A percentile compares a stretch with the other conserved stretches of the same genome.
phyloP scores from a whole-genome alignment of 1,140 invertebrate genomes.

The Trachymyrmex septentrionalis region DNA sequence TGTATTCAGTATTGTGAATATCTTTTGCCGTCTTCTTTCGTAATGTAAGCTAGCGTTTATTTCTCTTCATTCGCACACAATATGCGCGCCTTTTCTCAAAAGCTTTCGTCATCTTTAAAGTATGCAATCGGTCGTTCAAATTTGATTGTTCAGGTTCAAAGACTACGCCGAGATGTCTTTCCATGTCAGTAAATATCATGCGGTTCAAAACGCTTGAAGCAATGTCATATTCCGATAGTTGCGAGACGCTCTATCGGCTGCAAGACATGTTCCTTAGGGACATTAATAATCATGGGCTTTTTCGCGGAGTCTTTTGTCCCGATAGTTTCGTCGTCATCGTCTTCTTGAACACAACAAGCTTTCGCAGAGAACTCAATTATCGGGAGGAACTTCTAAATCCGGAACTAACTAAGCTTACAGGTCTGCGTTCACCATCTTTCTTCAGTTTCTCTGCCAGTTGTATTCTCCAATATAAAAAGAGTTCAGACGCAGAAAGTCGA shows the following conservation, averaged over 20 bases:
- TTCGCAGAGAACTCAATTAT: slow-evolving; percentile 31
- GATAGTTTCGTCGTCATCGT: slow-evolving; percentile 9
- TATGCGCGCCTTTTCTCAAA: slow-evolving; percentile 19
- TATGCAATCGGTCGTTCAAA: slow-evolving; percentile 53
- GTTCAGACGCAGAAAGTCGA: slow-evolving; percentile 21
- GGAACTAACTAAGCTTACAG: slow-evolving; percentile 28
- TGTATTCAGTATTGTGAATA: neutral
- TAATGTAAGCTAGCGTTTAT: slow-evolving; percentile 23
- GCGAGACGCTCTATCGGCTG: neutral
- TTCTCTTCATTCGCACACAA: slow-evolving; percentile 28
- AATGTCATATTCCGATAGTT: neutral
- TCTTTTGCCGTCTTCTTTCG: neutral
- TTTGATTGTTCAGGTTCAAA: slow-evolving; percentile 52
- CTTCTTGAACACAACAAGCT: slow-evolving; percentile 13
- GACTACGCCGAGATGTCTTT: slow-evolving; percentile 28
- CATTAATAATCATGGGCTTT: slow-evolving; percentile 32
- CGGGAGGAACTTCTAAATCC: slow-evolving; percentile 44
- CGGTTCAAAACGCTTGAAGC: neutral
- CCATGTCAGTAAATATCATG: neutral
- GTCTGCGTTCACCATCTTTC: neutral
- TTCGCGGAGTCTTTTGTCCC: slow-evolving; percentile 11
- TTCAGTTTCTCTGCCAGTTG: neutral
- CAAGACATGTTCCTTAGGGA: neutral
- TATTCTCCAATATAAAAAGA: neutral
- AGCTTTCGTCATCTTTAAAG: slow-evolving; percentile 30